Base-by-base conservation (phyloP, 2,113 vertebrate genomes). In the Caloenas nicobarica region DNA sequence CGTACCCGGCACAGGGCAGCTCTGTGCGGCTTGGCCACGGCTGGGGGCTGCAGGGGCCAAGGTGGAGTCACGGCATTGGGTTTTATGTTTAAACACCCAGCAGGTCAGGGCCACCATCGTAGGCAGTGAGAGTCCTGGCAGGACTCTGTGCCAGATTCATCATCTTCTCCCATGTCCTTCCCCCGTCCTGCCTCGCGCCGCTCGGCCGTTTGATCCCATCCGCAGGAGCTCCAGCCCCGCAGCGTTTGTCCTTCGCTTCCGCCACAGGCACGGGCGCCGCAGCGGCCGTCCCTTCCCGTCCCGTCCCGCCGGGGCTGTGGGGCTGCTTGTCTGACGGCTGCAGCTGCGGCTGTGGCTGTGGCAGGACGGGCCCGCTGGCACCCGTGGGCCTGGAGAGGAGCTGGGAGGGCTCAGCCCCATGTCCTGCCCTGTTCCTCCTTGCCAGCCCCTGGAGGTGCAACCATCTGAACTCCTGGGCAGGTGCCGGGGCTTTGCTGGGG, bases 231-330 rank as follows among this genome's bases (percentile, higher is more conserved):
- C 65, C 6, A 9, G 74, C 78, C 36, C 56, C 0, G 0, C 3
- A 9, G 5, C 10, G 70, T 80, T 95, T 92, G 89, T 95, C 86
- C 76, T 42, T 88, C 0, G 8, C 25, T 92, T 94, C 89, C 66
- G 18, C 38, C 48, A 15, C 0, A 44, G 16, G 24, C 40, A 23
- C 5, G 7, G 66, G 84, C 0, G 0, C 61, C 0, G 0, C 1
- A 0, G 66, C 56, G 66, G 77, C 74, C 7, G 0, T 38, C 42
- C 11, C 38, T 61, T 76, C 54, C 44, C 10, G 79, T 80, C 42
- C 42, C 87, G 34, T 7, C 42, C 42, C 16, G 0, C 18, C 11
- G 10, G 44, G 24, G 48, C 48, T 50, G 48, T 7, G 11, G 38
- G 38, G 38, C 38, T 38, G 38, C 38, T 38, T 38, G 38, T 38